A percentile compares a stretch with the other conserved stretches of the same genome.
These are phyloP conservation scores for Drosophila nikananu DNA, from an alignment of 1,140 invertebrate species.

Conservation along the genomic window DNA sequence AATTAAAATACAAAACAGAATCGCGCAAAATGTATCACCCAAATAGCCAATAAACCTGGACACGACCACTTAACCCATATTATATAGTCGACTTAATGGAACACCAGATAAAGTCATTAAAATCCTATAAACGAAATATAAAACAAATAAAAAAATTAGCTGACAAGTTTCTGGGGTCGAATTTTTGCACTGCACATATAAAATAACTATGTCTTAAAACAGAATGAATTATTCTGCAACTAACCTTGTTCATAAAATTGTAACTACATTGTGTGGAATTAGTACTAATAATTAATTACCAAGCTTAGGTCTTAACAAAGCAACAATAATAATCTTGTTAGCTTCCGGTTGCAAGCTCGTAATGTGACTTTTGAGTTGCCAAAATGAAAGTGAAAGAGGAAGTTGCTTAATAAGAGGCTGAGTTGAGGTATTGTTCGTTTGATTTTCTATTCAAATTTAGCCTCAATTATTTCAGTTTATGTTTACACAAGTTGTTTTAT, in stretches of 20 bases:
- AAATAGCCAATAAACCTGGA: conserved; percentile 12
- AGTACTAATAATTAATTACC: background rate
- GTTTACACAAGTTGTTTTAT: background rate
- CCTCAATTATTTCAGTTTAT: background rate
- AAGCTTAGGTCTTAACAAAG: background rate
- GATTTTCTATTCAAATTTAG: background rate
- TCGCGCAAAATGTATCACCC: conserved; percentile 10
- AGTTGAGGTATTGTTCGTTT: background rate
- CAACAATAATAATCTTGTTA: conserved; percentile 7
- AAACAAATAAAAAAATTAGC: background rate
- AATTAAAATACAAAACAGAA: conserved; percentile 11
- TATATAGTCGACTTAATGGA: conserved; percentile 4
- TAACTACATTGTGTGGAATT: background rate
- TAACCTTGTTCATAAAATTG: conserved; percentile 8
- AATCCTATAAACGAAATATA: conserved; percentile 5
- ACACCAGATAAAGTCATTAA: conserved; percentile 15
- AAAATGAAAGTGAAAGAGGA: conserved; percentile 1
- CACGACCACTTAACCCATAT: conserved; percentile 11
- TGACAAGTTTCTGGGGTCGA: conserved; percentile 3
- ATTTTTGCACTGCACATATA: background rate
- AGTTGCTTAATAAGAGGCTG: background rate
- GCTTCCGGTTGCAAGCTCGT: background rate
- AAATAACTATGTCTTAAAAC: too few species aligned
- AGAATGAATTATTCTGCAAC: conserved; percentile 3
- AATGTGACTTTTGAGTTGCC: conserved; percentile 7